Evolutionary conservation across 2,888 invertebrate genomes (phyloP).

Genomic region (Drosophila fungiperda): DNA sequence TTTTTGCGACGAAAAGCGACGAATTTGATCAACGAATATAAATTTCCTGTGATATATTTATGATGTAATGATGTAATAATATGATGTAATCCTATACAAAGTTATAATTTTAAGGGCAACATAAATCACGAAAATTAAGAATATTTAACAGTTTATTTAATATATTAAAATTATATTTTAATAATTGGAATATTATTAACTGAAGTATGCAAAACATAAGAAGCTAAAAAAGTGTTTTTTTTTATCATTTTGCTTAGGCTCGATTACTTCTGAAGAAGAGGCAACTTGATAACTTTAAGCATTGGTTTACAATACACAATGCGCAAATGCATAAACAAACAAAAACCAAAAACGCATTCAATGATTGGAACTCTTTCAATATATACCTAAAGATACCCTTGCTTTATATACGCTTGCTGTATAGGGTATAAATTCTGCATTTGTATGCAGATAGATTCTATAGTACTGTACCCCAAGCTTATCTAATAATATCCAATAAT

Average conservation of each 20-base stretch:
- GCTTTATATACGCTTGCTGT: neutral
- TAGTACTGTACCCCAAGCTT: conserved; percentile 27
- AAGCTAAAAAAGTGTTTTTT: neutral
- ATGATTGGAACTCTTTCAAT: no score
- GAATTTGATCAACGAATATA: conserved; percentile 10
- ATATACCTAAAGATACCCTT: neutral
- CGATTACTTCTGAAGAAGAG: neutral
- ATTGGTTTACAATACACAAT: conserved; percentile 28
- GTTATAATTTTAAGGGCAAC: neutral
- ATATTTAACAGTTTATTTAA: neutral
- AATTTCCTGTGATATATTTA: neutral
- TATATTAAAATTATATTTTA: neutral
- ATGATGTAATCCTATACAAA: neutral
- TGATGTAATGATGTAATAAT: neutral
- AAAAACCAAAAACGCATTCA: neutral
- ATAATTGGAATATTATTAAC: neutral
- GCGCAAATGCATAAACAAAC: conserved; percentile 28
- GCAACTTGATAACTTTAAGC: conserved; percentile 40
- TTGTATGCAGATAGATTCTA: conserved; percentile 26
- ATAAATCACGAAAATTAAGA: neutral
- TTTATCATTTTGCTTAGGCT: neutral
- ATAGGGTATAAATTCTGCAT: conserved; percentile 6
- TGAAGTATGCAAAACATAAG: neutral
- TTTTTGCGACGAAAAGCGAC: conserved; percentile 3
- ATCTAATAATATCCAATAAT: neutral